phyloP scores from a whole-genome alignment of 2,113 vertebrate genomes.

The Baryphthengus martii region DNA sequence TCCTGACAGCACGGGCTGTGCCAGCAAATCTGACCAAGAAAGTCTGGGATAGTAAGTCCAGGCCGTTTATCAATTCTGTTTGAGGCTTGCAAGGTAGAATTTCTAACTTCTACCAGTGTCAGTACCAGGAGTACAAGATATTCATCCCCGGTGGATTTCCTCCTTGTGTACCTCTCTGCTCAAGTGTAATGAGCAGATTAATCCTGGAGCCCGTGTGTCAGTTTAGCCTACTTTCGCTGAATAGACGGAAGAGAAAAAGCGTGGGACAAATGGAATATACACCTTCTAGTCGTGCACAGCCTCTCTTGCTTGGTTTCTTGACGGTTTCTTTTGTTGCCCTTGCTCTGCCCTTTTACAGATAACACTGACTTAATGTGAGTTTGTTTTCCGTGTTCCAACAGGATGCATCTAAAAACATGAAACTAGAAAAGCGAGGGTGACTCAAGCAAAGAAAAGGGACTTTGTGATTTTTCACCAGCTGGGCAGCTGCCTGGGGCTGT shows the following conservation, averaged over 20 bases:
- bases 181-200: neutral
- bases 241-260: neutral
- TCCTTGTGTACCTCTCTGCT: neutral
- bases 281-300: neutral
- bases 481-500: neutral
- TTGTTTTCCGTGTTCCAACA: neutral
- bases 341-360: neutral
- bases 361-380: neutral
- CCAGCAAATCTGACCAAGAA: neutral
- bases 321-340: neutral
- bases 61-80: constrained; percentile 27
- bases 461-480: neutral
- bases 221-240: neutral
- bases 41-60: neutral
- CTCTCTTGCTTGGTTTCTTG: neutral
- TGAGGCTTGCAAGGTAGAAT: constrained; percentile 16
- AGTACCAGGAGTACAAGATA: neutral
- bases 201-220: neutral
- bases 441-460: neutral
- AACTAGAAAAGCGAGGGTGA: neutral
- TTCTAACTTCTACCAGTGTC: neutral
- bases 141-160: neutral
- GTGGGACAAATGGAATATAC: neutral
- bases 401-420: neutral
- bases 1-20: neutral